A percentile compares a stretch with the other conserved stretches of the same genome.
Conservation (phyloP, 2,888 invertebrate species). For the Zelleria hepariella region DNA sequence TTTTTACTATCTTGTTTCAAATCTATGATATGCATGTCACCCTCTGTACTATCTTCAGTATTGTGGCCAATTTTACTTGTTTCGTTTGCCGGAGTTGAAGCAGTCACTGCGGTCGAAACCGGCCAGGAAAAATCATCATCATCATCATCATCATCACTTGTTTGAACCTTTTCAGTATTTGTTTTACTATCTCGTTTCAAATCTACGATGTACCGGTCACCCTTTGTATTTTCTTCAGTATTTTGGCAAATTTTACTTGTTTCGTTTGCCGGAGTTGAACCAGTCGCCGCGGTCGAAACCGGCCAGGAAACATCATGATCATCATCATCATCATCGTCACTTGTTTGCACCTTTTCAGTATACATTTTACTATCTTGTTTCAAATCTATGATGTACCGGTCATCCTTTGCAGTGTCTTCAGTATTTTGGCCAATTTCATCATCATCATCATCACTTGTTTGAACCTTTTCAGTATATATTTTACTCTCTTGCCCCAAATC, state of each 20-base stretch:
- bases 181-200: slow-evolving; percentile 1
- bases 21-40: background rate
- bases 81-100: no score
- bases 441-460: background rate
- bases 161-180: background rate
- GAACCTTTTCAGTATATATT: background rate
- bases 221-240: background rate
- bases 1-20: background rate
- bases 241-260: slow-evolving; percentile 14
- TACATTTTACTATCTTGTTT: slow-evolving; percentile 10
- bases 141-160: background rate
- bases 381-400: slow-evolving; percentile 20
- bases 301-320: background rate
- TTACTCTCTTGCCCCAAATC: background rate
- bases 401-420: slow-evolving; percentile 12
- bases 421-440: background rate
- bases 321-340: background rate
- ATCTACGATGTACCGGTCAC: slow-evolving; percentile 14
- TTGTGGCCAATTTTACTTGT: no score
- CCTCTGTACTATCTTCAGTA: no score
- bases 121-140: background rate
- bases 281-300: no score
- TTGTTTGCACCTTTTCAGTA: background rate
- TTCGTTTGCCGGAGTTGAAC: no score
- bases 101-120: background rate